These are phyloP conservation scores for Poeciliopsis paucimaculata DNA, from an alignment of 2,797 vertebrate species.

Conservation along the genomic window DNA sequence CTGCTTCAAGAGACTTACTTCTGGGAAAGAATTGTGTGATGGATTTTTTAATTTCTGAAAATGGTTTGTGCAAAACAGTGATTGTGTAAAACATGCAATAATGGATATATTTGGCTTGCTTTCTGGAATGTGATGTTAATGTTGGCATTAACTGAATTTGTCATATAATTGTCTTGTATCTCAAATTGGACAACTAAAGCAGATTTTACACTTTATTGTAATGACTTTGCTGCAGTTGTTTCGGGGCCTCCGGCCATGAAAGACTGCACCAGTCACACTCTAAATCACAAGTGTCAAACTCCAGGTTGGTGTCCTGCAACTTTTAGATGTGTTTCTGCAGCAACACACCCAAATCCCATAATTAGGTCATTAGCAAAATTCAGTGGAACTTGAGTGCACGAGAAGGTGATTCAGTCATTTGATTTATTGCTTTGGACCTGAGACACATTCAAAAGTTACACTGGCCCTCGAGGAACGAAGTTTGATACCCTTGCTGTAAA, in stretches of 20 bases:
- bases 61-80: not conserved
- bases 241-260: not conserved
- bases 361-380: too few relatives aligned
- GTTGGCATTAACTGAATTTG: not conserved
- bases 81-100: not conserved
- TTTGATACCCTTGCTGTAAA: not conserved
- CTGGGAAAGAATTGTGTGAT: too few relatives aligned
- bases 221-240: not conserved
- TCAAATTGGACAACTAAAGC: not conserved
- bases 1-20: not conserved
- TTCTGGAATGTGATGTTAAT: not conserved
- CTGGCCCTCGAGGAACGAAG: too few relatives aligned
- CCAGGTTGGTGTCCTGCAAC: too few relatives aligned
- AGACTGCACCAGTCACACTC: too few relatives aligned
- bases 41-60: not conserved
- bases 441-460: too few relatives aligned
- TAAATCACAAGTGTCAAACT: too few relatives aligned
- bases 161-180: not conserved
- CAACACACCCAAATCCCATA: too few relatives aligned
- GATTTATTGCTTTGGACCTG: too few relatives aligned
- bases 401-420: too few relatives aligned
- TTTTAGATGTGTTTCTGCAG: too few relatives aligned
- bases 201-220: not conserved
- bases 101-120: not conserved
- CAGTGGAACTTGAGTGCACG: too few relatives aligned